phyloP scores from a whole-genome alignment of 2,797 vertebrate genomes.

The Podargus strigoides region DNA sequence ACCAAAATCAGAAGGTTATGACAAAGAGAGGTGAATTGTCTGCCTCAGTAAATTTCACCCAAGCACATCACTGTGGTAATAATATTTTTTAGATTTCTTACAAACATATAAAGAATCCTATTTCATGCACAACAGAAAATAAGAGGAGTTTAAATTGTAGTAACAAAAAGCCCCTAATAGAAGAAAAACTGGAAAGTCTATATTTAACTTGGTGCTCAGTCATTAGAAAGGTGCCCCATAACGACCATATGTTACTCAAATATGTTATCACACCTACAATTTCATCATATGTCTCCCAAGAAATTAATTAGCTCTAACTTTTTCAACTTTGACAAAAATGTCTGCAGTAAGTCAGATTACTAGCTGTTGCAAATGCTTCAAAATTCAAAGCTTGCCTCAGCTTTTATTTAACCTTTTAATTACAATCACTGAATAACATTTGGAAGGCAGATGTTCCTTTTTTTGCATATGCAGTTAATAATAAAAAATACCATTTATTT shows the following conservation, averaged over 20 bases:
- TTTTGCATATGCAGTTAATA: conserved; percentile 44
- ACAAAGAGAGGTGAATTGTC: not conserved
- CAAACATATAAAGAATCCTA: conserved; percentile 27
- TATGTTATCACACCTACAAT: conserved; percentile 83
- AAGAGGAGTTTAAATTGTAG: conserved; percentile 58
- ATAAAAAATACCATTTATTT: conserved; percentile 13
- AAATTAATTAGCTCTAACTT: conserved; percentile 85
- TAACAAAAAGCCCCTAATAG: conserved; percentile 70
- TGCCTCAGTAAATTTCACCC: not conserved
- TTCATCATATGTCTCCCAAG: conserved; percentile 82
- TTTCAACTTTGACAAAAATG: conserved; percentile 84
- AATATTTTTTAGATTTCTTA: not conserved
- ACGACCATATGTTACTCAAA: conserved; percentile 83
- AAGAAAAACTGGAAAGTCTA: conserved; percentile 70
- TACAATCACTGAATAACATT: conserved; percentile 75
- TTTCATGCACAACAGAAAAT: conserved; percentile 26
- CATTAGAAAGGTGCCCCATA: conserved; percentile 82
- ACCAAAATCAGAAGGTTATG: not conserved
- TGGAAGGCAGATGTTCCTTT: conserved; percentile 75
- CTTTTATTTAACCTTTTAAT: conserved; percentile 82
- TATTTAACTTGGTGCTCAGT: conserved; percentile 78
- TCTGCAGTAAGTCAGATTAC: conserved; percentile 77
- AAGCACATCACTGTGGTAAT: not conserved
- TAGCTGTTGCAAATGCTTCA: conserved; percentile 76
- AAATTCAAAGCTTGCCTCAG: conserved; percentile 76